A percentile compares a stretch with the other conserved stretches of the same genome.
Evolutionary conservation across 2,797 vertebrate genomes (phyloP).

Genomic region (Lithobates sylvaticus): DNA sequence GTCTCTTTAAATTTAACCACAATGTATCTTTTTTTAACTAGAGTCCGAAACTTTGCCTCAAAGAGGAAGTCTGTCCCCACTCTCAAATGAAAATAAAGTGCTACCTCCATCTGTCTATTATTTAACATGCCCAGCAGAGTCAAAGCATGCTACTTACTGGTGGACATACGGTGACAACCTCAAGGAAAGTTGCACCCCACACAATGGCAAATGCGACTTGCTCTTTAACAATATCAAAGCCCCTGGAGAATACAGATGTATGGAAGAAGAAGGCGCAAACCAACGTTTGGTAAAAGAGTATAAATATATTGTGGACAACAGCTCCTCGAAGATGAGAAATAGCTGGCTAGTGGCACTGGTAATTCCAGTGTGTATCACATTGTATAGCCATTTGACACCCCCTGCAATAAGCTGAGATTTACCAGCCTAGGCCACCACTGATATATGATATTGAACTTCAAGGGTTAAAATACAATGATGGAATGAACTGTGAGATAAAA

Average conservation of each 20-base stretch:
- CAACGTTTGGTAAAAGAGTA: neutral
- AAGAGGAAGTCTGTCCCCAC: fast-evolving
- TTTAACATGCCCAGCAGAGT: constrained; percentile 25
- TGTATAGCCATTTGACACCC: neutral
- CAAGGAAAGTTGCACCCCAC: neutral
- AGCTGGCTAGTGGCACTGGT: neutral
- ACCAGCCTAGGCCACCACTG: neutral
- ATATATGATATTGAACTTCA: neutral
- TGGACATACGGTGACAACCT: neutral
- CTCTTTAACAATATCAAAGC: neutral
- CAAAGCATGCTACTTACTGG: constrained; percentile 11
- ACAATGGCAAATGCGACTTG: constrained; percentile 1
- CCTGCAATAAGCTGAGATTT: neutral
- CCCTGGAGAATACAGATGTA: constrained; percentile 24
- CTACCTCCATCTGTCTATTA: neutral
- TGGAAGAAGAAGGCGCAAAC: neutral
- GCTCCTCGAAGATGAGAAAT: neutral
- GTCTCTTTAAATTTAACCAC: neutral
- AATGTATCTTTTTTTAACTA: neutral
- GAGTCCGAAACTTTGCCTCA: neutral
- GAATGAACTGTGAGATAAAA: no score
- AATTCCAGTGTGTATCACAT: neutral
- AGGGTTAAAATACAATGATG: no score
- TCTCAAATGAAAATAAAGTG: neutral
- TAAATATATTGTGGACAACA: neutral